Conservation (phyloP, 2,113 vertebrate species). For the Nerophis ophidion region DNA sequence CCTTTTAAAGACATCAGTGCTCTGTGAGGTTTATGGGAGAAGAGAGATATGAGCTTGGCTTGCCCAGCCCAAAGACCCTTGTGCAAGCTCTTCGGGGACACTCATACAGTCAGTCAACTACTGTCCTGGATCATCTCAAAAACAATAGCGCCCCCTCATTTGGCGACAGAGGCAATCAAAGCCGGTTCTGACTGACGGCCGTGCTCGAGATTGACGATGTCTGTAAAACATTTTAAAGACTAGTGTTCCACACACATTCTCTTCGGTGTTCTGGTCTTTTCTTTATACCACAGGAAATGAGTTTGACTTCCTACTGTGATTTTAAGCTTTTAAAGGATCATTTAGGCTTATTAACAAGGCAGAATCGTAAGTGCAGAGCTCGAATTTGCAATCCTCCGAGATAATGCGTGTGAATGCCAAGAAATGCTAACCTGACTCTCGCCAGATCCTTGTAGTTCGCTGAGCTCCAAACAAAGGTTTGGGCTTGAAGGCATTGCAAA, state of each 20-base stretch:
- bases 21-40: constrained; percentile 62
- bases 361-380: background rate
- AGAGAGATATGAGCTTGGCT: constrained; percentile 56
- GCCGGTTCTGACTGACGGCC: constrained; percentile 33
- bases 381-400: background rate
- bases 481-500: too few species aligned
- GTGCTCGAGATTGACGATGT: constrained; percentile 19
- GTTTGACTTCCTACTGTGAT: background rate
- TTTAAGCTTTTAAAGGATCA: constrained; percentile 5
- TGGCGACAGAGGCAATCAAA: constrained; percentile 27
- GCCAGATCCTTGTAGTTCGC: too few species aligned
- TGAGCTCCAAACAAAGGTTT: background rate
- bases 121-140: constrained; percentile 55
- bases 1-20: constrained; percentile 69
- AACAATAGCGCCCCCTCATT: constrained; percentile 20
- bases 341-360: background rate
- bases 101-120: constrained; percentile 58
- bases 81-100: constrained; percentile 57
- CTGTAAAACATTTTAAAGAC: constrained; percentile 13
- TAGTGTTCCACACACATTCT: background rate
- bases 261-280: constrained; percentile 4
- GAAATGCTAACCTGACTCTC: too few species aligned
- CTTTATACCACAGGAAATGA: background rate
- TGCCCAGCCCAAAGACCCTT: constrained; percentile 47
- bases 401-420: background rate